Evolutionary conservation across 2,113 vertebrate species (phyloP).

Genomic region (Sardina pilchardus): DNA sequence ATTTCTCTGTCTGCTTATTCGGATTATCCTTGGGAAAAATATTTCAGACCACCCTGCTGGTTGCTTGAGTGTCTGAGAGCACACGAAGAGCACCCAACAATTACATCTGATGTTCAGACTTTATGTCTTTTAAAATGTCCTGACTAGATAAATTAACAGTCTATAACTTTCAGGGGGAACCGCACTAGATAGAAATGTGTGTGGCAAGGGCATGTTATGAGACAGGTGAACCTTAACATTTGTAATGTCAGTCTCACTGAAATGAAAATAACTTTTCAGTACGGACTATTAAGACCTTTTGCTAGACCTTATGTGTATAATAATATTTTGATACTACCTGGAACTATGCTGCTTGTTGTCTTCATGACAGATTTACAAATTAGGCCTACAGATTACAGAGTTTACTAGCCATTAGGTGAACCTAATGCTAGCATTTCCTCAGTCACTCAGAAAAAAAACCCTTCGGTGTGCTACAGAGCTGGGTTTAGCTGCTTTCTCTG

Average conservation of each 20-base stretch:
- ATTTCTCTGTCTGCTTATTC: neutral
- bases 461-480: conserved; percentile 37
- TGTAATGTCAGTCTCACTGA: neutral
- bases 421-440: neutral
- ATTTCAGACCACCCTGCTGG: conserved; percentile 2
- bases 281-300: neutral
- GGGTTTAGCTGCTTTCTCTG: conserved; percentile 41
- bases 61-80: neutral
- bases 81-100: neutral
- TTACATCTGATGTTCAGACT: neutral
- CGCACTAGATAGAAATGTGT: neutral
- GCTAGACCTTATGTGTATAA: too few relatives aligned
- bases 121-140: neutral
- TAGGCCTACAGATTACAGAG: neutral
- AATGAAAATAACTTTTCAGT: too few relatives aligned
- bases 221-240: neutral
- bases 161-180: neutral
- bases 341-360: neutral
- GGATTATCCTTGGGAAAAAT: neutral
- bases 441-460: neutral
- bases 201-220: neutral
- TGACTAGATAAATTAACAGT: neutral
- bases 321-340: neutral
- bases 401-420: neutral
- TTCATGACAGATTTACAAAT: neutral